These are phyloP conservation scores for Megaceryle maxima DNA, from an alignment of 2,113 vertebrate genomes.

Conservation along the genomic window DNA sequence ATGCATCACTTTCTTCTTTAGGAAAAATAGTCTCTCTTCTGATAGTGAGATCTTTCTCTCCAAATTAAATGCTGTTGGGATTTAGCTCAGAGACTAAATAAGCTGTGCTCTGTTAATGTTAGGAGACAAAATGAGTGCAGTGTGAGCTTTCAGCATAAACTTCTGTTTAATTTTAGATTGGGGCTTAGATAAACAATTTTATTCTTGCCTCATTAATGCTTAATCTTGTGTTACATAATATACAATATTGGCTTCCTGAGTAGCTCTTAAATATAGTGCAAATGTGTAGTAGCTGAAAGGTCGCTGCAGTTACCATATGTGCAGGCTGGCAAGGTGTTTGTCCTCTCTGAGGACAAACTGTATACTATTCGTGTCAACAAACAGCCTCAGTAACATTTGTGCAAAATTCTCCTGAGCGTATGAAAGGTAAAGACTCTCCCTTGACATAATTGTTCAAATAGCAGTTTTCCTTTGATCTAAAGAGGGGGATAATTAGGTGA, in stretches of 20 bases:
- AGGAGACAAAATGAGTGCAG: slow-evolving; percentile 41
- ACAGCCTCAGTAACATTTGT: background rate
- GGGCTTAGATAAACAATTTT: slow-evolving; percentile 67
- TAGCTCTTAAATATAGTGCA: slow-evolving; percentile 14
- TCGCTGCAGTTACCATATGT: background rate
- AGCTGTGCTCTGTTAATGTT: slow-evolving; percentile 30
- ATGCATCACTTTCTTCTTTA: background rate
- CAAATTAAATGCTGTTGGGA: slow-evolving; percentile 18
- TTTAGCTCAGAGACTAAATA: slow-evolving; percentile 13
- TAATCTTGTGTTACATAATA: slow-evolving; percentile 70
- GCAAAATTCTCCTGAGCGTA: background rate
- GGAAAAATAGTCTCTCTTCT: slow-evolving; percentile 7
- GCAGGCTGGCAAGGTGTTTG: slow-evolving; percentile 17
- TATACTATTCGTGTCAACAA: fast-evolving
- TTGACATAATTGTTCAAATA: background rate
- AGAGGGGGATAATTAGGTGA: slow-evolving; percentile 4
- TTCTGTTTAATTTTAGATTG: slow-evolving; percentile 67
- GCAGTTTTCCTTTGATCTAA: background rate
- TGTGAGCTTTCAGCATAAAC: slow-evolving; percentile 32
- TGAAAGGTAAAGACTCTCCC: background rate
- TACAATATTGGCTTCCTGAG: slow-evolving; percentile 49
- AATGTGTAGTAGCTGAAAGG: background rate
- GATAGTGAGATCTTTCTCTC: background rate
- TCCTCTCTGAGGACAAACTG: background rate
- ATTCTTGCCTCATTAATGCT: slow-evolving; percentile 69